Evolutionary conservation across 2,113 vertebrate genomes (phyloP).

Genomic region (Chamaea fasciata): DNA sequence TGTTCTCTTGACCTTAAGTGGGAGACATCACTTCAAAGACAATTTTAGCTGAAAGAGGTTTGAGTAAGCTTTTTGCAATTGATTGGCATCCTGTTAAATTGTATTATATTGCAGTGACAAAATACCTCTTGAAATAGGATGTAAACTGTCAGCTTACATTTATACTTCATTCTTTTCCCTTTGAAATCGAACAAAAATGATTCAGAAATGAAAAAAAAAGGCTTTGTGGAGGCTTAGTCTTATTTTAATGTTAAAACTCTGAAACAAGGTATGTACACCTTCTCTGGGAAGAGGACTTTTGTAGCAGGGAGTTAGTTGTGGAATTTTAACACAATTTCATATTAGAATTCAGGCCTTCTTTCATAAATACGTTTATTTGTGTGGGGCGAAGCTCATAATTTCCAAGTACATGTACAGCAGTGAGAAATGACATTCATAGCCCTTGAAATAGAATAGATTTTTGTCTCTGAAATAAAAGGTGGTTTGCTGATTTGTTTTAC

Average conservation of each 20-base stretch:
- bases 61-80: neutral
- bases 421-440: neutral
- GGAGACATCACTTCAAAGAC: neutral
- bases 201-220: neutral
- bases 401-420: neutral
- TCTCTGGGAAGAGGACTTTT: neutral
- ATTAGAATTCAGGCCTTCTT: neutral
- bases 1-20: neutral
- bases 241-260: neutral
- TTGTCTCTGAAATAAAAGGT: neutral
- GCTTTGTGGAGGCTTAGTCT: neutral
- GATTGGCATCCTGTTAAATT: conserved; percentile 2
- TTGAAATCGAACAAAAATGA: neutral
- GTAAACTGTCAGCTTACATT: neutral
- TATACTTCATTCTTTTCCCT: neutral
- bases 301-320: neutral
- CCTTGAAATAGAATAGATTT: neutral
- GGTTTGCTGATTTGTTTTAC: neutral
- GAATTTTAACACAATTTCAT: neutral
- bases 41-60: neutral
- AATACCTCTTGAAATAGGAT: neutral
- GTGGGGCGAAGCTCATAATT: neutral
- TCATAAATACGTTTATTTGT: neutral
- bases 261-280: rapidly evolving
- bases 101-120: neutral